Evolutionary conservation across 2,888 invertebrate genomes (phyloP), one percentile per base, ranked within the genome.

Genomic region (Isoperla grammatica): DNA sequence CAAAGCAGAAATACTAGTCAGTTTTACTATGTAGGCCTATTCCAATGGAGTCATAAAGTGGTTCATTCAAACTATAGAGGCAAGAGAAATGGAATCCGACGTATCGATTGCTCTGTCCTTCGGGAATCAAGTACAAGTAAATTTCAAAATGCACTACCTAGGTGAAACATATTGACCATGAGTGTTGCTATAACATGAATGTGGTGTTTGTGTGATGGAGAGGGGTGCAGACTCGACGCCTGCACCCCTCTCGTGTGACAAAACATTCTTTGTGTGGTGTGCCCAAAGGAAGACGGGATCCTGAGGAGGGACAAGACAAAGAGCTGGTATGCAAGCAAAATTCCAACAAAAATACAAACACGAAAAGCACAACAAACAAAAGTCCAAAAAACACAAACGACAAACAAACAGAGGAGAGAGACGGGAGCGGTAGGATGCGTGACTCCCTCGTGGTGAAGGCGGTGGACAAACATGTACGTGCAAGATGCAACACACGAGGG

Each of bases 401-500:
- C 35, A 49, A 45, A 60, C 42, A 58, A 42, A 50, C 17, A 19
- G 29, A 42, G 22, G 23, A 8, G 29, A 22, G 42, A 17, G 54
- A 37, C 20, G 23, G 22, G 29, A 19, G 20, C 13, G 50, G 39
- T 1, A 35, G 39, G 39, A 35, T 37, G 50, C 54, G 40, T 37
- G 54, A 59, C 13, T 35, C 45, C 45, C 54, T 35, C 37, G 37
- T 59, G 43, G 23, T 12, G 45, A 19, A n/a, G 45, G 45, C 22
- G 23, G 35, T 45, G 48, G 55, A 49, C 42, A 39, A 55, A 59
- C 35, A 20, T 46, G 22, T 56, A 20, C 62, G 60, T 60, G 58
- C 61, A 49, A 56, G 58, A 61, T 61, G 62, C 62, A 59, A 62
- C 56, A 55, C 50, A 56, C 39, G 50, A 53, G 59, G 57, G 53